Evolutionary conservation across 2,797 vertebrate genomes (phyloP), one percentile per base, ranked within the genome.

Genomic region (Scolopax bukidnonensis): DNA sequence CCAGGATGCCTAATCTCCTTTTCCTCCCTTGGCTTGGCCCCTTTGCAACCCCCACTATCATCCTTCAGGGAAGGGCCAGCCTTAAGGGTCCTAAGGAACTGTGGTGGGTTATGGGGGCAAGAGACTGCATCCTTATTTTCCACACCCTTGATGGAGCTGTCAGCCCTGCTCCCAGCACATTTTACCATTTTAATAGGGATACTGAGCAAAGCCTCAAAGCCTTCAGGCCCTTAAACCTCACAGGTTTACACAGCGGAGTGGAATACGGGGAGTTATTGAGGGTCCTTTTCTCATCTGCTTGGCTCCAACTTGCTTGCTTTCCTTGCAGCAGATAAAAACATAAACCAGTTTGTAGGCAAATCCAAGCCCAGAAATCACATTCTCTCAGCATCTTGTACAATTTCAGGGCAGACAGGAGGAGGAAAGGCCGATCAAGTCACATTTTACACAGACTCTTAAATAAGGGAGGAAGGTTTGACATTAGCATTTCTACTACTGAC

Each of bases 101-200:
- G 13, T 1, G 5, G 16, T n/a, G 36, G 16, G 28, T 43, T 64
- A 41, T 47, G 38, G 38, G 16, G 14, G 23, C 30, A 73, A 18
- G 53, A 81, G 14, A 15, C 5, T 19, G 23, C 16, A 54, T 8
- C 16, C 18, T 63, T 9, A 4, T 91, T 69, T 94, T 74, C 70
- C 53, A 33, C 11, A 12, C 10, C 50, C 63, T 30, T 32, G 51
- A 16, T 9, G 7, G 19, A 61, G 33, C 6, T 30, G 15, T 12
- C 43, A 82, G 54, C n/a, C 50, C 27, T 61, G 32, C 69, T 87
- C 12, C 30, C 75, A 84, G 57, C 23, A 24, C 12, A 25, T 23
- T 1, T 0, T 6, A 12, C 27, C 21, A 13, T 1, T 3, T 27
- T 36, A 33, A 59, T 0, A 70, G 51, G 28, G 48, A 33, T 33